phyloP scores from a whole-genome alignment of 2,797 vertebrate species.

The Halcyon smyrnensis region DNA sequence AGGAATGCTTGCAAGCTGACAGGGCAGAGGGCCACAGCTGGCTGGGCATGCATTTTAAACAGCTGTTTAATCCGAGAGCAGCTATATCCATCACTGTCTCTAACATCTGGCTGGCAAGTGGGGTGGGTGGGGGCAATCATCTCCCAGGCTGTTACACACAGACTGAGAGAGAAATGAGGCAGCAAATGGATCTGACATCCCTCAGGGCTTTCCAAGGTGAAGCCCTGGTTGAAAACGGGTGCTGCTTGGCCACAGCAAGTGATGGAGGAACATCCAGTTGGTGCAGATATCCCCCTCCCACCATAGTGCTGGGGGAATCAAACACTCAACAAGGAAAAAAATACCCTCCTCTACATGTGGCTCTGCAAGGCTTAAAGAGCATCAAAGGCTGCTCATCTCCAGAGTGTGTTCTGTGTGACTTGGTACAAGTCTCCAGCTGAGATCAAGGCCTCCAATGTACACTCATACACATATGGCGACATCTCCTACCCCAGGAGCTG shows the following conservation, averaged over 20 bases:
- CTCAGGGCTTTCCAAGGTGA: background rate
- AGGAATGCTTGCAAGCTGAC: background rate
- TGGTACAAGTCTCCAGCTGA: background rate
- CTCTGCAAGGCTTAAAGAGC: background rate
- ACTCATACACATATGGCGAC: accelerated
- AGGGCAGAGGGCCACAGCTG: background rate
- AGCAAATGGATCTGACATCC: background rate
- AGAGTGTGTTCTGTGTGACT: background rate
- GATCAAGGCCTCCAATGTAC: background rate
- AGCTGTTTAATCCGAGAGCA: slow-evolving; percentile 23
- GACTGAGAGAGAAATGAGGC: background rate
- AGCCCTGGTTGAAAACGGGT: background rate
- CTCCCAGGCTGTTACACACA: background rate
- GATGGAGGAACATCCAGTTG: background rate
- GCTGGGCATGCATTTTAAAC: background rate
- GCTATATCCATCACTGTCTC: background rate
- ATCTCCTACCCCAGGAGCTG: background rate
- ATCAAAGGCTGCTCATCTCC: background rate
- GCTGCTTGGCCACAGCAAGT: accelerated
- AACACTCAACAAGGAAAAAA: background rate
- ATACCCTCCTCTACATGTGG: background rate
- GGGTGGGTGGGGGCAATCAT: background rate
- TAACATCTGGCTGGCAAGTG: slow-evolving; percentile 17
- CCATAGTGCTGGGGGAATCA: accelerated
- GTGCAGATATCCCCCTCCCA: background rate